phyloP scores from a whole-genome alignment of 2,888 invertebrate species.

The Laspeyria flexula region DNA sequence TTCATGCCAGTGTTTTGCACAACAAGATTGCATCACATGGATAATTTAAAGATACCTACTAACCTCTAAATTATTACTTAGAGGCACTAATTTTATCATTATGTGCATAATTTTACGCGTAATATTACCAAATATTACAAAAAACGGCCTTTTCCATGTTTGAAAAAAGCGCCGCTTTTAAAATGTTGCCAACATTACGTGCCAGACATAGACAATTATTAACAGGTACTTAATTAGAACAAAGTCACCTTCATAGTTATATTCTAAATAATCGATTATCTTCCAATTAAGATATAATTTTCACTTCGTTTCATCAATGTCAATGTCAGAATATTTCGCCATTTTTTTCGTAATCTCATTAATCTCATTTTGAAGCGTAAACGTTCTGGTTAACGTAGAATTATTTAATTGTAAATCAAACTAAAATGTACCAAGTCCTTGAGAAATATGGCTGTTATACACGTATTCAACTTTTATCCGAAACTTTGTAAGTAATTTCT shows the following conservation, averaged over 20 bases:
- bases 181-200: slow-evolving; percentile 13
- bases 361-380: slow-evolving; percentile 26
- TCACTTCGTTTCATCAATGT: slow-evolving; percentile 39
- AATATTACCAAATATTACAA: not conserved
- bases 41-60: too few species aligned
- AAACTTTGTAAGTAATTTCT: too few species aligned
- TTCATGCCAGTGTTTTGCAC: too few species aligned
- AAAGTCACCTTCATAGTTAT: slow-evolving; percentile 27
- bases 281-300: slow-evolving; percentile 29
- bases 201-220: not conserved
- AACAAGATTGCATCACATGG: too few species aligned
- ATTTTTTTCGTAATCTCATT: slow-evolving; percentile 27
- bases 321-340: slow-evolving; percentile 40
- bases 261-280: slow-evolving; percentile 30
- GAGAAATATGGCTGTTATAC: slow-evolving; percentile 3
- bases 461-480: too few species aligned
- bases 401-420: slow-evolving; percentile 24
- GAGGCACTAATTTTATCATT: not conserved
- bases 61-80: too few species aligned
- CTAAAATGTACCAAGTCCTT: slow-evolving; percentile 22
- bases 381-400: slow-evolving; percentile 37
- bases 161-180: not conserved
- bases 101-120: not conserved
- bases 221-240: slow-evolving; percentile 12
- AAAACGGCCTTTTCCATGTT: not conserved